Percentiles rank a stretch among this genome's conserved stretches.
phyloP scores from a whole-genome alignment of 2,113 vertebrate genomes.

The Cynoglossus semilaevis region DNA sequence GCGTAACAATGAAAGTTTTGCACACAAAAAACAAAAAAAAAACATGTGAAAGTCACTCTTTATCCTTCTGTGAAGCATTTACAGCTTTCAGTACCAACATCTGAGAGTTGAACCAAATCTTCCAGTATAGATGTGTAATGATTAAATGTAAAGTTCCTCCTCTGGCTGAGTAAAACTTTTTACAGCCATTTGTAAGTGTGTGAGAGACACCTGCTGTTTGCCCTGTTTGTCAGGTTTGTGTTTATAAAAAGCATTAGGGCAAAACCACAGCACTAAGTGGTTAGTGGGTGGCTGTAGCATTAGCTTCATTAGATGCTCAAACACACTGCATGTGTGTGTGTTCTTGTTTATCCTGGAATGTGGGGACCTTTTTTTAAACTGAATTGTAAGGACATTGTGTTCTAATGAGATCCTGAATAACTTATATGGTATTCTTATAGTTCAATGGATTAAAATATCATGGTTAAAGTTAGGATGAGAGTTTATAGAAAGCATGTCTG shows the following conservation, averaged over 20 bases:
- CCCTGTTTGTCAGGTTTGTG: slow-evolving; percentile 45
- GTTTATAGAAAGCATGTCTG: no score
- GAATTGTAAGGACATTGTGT: no score
- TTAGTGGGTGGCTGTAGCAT: slow-evolving; percentile 39
- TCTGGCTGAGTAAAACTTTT: slow-evolving; percentile 9
- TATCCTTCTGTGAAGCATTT: no score
- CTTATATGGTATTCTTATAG: no score
- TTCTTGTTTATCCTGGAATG: neutral
- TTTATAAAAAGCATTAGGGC: slow-evolving; percentile 54
- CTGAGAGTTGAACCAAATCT: no score
- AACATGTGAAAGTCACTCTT: no score
- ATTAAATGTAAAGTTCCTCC: slow-evolving; percentile 23
- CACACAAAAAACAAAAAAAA: no score
- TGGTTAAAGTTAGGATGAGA: no score
- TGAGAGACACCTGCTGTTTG: slow-evolving; percentile 54
- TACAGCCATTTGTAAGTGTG: slow-evolving; percentile 23
- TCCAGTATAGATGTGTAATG: no score
- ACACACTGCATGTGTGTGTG: neutral
- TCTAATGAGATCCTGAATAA: no score
- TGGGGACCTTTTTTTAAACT: neutral
- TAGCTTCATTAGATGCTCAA: slow-evolving; percentile 35
- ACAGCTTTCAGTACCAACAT: no score
- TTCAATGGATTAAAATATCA: no score
- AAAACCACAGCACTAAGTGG: slow-evolving; percentile 47
- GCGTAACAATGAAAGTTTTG: neutral